phyloP scores from a whole-genome alignment of 1,140 invertebrate species.

The Drosophila fuyamai region DNA sequence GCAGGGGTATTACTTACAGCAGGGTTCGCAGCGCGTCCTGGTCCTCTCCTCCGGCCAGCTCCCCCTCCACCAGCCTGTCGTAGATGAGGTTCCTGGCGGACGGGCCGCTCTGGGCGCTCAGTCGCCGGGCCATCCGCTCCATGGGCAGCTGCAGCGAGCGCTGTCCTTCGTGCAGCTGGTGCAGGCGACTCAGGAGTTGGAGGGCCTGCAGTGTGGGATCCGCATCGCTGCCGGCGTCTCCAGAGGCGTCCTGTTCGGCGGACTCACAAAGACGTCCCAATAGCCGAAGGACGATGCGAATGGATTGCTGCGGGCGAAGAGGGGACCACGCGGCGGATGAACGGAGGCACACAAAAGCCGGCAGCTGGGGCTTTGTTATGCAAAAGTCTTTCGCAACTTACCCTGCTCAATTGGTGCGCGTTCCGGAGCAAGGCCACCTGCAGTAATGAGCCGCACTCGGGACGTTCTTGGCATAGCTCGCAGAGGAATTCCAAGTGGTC shows the following conservation, averaged over 20 bases:
- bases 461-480: constrained; percentile 75
- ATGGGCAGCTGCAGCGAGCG: constrained; percentile 59
- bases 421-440: constrained; percentile 57
- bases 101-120: constrained; percentile 43
- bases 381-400: constrained; percentile 56
- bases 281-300: constrained; percentile 63
- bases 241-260: constrained; percentile 1
- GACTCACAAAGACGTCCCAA: constrained; percentile 52
- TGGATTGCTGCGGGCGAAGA: constrained; percentile 54
- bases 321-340: not conserved
- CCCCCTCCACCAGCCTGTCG: constrained; percentile 46
- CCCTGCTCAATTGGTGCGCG: constrained; percentile 55
- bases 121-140: constrained; percentile 55
- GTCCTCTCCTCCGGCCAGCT: constrained; percentile 60
- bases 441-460: constrained; percentile 78
- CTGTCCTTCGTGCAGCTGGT: constrained; percentile 63
- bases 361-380: constrained; percentile 52
- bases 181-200: constrained; percentile 67
- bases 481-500: constrained; percentile 82
- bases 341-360: constrained; percentile 13
- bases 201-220: constrained; percentile 40
- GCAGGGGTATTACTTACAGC: constrained; percentile 57
- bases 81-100: constrained; percentile 51
- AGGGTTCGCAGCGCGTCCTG: constrained; percentile 56
- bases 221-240: constrained; percentile 19